These are phyloP conservation scores for Calliphora vomitoria DNA, from an alignment of 2,888 invertebrate genomes.

Conservation along the genomic window DNA sequence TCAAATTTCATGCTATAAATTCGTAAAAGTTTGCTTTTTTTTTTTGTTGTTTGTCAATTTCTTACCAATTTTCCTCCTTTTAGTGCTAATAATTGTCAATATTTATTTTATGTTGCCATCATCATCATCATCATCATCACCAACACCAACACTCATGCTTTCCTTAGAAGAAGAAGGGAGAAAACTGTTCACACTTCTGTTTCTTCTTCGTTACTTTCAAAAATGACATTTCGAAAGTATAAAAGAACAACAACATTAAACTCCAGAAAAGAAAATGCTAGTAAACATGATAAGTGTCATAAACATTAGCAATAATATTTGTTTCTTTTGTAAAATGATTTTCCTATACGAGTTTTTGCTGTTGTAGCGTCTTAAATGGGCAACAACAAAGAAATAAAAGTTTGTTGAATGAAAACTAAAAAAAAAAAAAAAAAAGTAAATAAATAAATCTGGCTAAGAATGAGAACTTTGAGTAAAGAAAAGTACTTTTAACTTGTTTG, in stretches of 20 bases:
- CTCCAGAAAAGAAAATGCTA: conserved; percentile 12
- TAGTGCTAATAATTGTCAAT: conserved; percentile 66
- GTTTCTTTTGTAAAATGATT: conserved; percentile 53
- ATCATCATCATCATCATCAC: conserved; percentile 24
- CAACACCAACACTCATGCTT: neutral
- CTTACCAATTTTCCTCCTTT: conserved; percentile 41
- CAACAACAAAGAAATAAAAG: conserved; percentile 41
- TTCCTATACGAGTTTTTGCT: conserved; percentile 45
- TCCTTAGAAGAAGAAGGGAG: neutral
- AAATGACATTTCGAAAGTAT: conserved; percentile 33
- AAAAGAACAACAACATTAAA: conserved; percentile 18
- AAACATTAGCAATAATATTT: conserved; percentile 74
- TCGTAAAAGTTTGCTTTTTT: conserved; percentile 31
- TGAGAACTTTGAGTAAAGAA: neutral
- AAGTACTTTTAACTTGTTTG: conserved; percentile 25
- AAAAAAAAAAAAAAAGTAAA: neutral
- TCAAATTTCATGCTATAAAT: conserved; percentile 32
- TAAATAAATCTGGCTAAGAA: conserved; percentile 12
- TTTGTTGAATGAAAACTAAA: neutral
- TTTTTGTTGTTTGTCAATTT: neutral
- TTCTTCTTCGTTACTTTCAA: neutral
- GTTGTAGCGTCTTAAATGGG: conserved; percentile 30
- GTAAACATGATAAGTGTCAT: conserved; percentile 73
- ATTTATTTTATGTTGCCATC: conserved; percentile 60
- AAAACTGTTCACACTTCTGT: conserved; percentile 40